Evolutionary conservation across 2,888 invertebrate species (phyloP).

Genomic region (Melinaea marsaeus): DNA sequence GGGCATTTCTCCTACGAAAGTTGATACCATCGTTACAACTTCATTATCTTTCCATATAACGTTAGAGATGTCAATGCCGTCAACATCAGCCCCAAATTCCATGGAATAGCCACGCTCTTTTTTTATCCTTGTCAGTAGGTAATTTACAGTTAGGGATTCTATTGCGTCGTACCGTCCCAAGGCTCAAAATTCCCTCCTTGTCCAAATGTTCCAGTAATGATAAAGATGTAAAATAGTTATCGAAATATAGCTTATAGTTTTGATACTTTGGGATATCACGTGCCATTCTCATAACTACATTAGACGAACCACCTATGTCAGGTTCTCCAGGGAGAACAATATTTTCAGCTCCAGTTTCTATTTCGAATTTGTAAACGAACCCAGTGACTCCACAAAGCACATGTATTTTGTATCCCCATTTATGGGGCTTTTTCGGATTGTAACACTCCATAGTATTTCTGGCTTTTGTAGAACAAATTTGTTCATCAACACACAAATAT

Average conservation of each 20-base stretch:
- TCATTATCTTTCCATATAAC: conserved; percentile 15
- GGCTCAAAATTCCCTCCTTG: conserved; percentile 25
- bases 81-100: conserved; percentile 8
- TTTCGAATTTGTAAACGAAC: too few relatives aligned
- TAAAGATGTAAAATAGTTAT: not conserved
- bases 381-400: too few relatives aligned
- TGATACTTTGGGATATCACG: not conserved
- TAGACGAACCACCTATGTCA: too few relatives aligned
- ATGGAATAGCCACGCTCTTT: conserved; percentile 9
- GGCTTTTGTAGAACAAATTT: too few relatives aligned
- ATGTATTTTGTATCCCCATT: too few relatives aligned
- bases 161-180: conserved; percentile 32
- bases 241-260: not conserved
- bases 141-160: conserved; percentile 2
- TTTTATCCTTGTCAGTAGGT: conserved; percentile 5
- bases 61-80: conserved; percentile 10
- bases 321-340: too few relatives aligned
- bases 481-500: conserved; percentile 3
- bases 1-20: conserved; percentile 28
- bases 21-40: not conserved
- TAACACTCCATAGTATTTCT: too few relatives aligned
- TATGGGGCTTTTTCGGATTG: too few relatives aligned
- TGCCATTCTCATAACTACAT: not conserved
- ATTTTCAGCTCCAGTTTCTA: too few relatives aligned
- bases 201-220: conserved; percentile 36